These are phyloP conservation scores for Parazoanthus darwini DNA, from an alignment of 92 coral and sea anemone species.

Conservation along the genomic window DNA sequence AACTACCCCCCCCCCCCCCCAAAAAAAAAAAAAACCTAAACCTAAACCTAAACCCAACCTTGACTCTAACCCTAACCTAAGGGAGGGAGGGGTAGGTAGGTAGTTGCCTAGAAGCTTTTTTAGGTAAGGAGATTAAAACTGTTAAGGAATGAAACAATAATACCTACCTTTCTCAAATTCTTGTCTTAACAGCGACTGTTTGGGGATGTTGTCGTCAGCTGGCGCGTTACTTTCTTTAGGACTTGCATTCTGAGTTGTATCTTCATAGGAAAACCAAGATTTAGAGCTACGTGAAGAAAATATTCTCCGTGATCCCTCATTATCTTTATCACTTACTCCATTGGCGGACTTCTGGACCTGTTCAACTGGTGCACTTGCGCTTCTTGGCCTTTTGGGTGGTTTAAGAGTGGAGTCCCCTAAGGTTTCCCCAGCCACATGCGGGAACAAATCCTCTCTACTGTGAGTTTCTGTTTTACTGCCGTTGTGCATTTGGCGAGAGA, in stretches of 20 bases:
- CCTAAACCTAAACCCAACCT: too few species aligned
- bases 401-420: neutral
- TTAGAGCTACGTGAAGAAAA: constrained; percentile 9
- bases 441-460: neutral
- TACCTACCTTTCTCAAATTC: constrained; percentile 23
- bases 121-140: too few species aligned
- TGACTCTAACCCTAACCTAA: too few species aligned
- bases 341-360: neutral
- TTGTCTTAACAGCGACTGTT: constrained; percentile 8
- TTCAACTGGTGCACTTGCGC: neutral
- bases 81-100: too few species aligned
- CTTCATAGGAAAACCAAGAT: neutral
- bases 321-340: neutral
- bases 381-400: neutral
- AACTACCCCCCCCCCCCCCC: too few species aligned
- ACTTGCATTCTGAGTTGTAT: neutral
- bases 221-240: neutral
- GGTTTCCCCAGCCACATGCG: neutral
- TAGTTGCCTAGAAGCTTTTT: too few species aligned
- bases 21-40: too few species aligned
- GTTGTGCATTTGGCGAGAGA: neutral
- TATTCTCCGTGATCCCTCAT: neutral
- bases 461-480: neutral
- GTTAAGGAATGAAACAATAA: neutral
- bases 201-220: neutral